Percentiles rank a stretch among this genome's conserved stretches.
phyloP scores from a whole-genome alignment of 2,888 invertebrate species.

The Caradrina clavipalpis region DNA sequence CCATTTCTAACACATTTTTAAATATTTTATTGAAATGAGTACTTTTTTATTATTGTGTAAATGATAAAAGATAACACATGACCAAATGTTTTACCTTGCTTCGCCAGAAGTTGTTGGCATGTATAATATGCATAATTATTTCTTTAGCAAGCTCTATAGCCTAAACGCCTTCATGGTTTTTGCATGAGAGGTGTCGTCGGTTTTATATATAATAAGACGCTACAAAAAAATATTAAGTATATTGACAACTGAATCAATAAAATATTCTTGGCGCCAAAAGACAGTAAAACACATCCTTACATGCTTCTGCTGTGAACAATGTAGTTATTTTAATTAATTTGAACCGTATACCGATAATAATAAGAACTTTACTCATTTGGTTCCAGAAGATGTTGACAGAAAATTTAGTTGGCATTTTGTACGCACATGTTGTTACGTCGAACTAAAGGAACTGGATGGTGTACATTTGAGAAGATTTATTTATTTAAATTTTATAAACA shows the following conservation, averaged over 20 bases:
- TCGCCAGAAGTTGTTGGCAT: no score
- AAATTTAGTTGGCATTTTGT: slow-evolving; percentile 44
- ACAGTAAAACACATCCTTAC: slow-evolving; percentile 63
- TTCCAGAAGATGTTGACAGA: slow-evolving; percentile 10
- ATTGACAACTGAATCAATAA: slow-evolving; percentile 77
- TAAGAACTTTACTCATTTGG: slow-evolving; percentile 20
- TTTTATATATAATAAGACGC: no score
- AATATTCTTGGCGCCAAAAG: slow-evolving; percentile 81
- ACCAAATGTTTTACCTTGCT: no score
- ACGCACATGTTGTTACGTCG: slow-evolving; percentile 67
- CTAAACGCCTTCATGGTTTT: no score
- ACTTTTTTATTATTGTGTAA: no score
- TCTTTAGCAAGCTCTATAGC: no score
- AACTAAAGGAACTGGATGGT: slow-evolving; percentile 54
- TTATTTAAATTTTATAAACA: no score
- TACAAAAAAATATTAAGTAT: slow-evolving; percentile 10
- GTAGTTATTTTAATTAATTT: slow-evolving; percentile 23
- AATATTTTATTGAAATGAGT: no score
- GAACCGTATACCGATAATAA: neutral
- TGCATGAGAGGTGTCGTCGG: no score
- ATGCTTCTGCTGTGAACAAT: slow-evolving; percentile 1
- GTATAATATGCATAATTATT: no score
- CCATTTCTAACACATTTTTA: no score
- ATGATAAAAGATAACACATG: no score
- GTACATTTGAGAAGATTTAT: slow-evolving; percentile 13